phyloP scores from a whole-genome alignment of 1,140 invertebrate genomes.

The Hydropsyche tenuis region DNA sequence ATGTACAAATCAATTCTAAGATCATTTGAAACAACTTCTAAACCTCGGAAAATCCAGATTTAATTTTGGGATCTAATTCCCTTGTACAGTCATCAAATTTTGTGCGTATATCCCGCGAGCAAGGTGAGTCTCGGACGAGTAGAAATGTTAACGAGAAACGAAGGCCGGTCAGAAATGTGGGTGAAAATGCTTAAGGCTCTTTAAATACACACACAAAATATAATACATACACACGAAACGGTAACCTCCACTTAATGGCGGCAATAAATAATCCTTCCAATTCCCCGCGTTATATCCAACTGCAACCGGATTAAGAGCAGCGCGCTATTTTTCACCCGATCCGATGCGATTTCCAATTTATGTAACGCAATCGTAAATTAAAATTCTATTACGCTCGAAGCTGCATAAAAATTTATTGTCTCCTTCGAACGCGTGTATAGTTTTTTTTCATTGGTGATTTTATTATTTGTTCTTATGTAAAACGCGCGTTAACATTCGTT shows the following conservation, averaged over 20 bases:
- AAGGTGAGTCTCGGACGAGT: conserved; percentile 19
- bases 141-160: conserved; percentile 29
- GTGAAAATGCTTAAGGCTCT: conserved; percentile 34
- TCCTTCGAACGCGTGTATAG: too few species aligned
- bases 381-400: conserved; percentile 21
- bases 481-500: too few species aligned
- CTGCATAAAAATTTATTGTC: conserved; percentile 12
- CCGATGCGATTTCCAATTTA: conserved; percentile 24
- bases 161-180: conserved; percentile 32
- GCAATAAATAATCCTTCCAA: conserved; percentile 29
- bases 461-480: too few species aligned
- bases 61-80: too few species aligned
- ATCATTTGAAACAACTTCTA: too few species aligned
- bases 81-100: too few species aligned
- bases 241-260: conserved; percentile 22
- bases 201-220: neutral
- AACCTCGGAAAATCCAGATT: too few species aligned
- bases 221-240: conserved; percentile 14
- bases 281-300: conserved; percentile 24
- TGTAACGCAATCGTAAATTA: conserved; percentile 20
- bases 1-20: too few species aligned
- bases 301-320: conserved; percentile 24
- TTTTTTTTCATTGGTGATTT: too few species aligned
- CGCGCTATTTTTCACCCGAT: conserved; percentile 22
- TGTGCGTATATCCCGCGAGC: neutral